Base-by-base conservation (phyloP, 1,140 invertebrate species). In the Tetraneura akinire region DNA sequence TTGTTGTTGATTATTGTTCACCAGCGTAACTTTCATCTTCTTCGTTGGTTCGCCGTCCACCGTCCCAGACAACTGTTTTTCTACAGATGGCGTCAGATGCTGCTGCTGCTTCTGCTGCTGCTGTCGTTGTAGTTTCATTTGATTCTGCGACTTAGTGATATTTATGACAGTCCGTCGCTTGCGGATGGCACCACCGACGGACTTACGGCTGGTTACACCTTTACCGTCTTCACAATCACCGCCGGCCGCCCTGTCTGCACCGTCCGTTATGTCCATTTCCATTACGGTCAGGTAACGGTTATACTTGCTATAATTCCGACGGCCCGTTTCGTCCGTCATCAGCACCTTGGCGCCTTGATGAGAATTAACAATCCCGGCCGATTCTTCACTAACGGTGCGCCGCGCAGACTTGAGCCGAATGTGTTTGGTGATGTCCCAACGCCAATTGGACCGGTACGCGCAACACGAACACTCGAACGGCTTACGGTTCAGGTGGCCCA, bases 391-490 rank as follows among this genome's bases (percentile, higher is more conserved):
- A 0, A 13, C 26, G 6, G 23, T 4, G 0, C 23, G 26, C 4
- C 18, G 26, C 16, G 91, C 91, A 18, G 92, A 91, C 88, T 95
- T 96, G 83, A 96, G 87, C 85, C 94, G 92, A 80, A 97, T 97
- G 85, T 98, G 96, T 87, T 97, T 97, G 57, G 94, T 96, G 81
- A 98, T 96, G 86, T 96, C 95, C 95, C 95, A 97, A 81, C 94
- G 89, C 95, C 95, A 97, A 86, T 97, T 97, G 29, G 94, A 96
- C 81, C 94, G 91, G 84, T 96, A 96, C 29, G 92, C 91, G 87
- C 96, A 98, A 4, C 94, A 88, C 4, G 96, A 97, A 88, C 96
- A 98, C 86, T 96, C 94, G 85, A 97, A 98, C 6, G 96, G 96
- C 85, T 96, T 95, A 85, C 93, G 93, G 86, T 96, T 96, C 81